These are phyloP conservation scores for Acrobeloides nanus DNA, from an alignment of 2,888 invertebrate genomes.

Conservation along the genomic window DNA sequence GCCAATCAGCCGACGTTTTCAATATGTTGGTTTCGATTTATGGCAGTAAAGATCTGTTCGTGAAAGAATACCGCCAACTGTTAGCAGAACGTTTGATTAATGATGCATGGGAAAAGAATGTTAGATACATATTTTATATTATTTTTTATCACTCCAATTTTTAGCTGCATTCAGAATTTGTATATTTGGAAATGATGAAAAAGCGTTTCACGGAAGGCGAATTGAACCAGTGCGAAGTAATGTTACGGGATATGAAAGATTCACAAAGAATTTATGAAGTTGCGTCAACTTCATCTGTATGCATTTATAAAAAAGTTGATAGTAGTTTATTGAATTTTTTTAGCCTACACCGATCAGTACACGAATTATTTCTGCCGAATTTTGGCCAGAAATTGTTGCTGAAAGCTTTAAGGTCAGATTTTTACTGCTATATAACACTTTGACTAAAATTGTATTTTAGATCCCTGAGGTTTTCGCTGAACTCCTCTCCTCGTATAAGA, in stretches of 20 bases:
- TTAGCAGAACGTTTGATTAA: slow-evolving; percentile 76
- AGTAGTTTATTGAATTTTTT: slow-evolving; percentile 11
- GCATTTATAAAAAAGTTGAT: slow-evolving; percentile 2
- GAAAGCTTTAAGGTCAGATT: slow-evolving; percentile 14
- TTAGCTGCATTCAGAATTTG: slow-evolving; percentile 65
- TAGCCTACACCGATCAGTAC: slow-evolving; percentile 68
- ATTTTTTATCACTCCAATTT: no score
- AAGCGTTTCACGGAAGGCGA: slow-evolving; percentile 88
- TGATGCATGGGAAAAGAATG: slow-evolving; percentile 30
- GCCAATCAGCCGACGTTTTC: slow-evolving; percentile 78
- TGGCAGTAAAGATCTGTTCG: slow-evolving; percentile 93
- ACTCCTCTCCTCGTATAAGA: slow-evolving; percentile 23
- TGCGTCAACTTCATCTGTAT: no score
- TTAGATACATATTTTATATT: no score
- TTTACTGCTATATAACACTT: not conserved
- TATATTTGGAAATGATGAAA: slow-evolving; percentile 85
- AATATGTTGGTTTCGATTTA: slow-evolving; percentile 97
- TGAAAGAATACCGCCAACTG: slow-evolving; percentile 89
- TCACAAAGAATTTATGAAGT: slow-evolving; percentile 61
- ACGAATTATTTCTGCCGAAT: slow-evolving; percentile 91
- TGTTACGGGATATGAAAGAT: slow-evolving; percentile 93
- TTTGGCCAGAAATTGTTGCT: slow-evolving; percentile 69
- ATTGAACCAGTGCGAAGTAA: slow-evolving; percentile 91
- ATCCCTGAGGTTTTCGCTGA: slow-evolving; percentile 22
- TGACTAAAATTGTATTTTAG: slow-evolving; percentile 12